Conservation (phyloP, 2,113 vertebrate genomes). For the Pteropus alecto region DNA sequence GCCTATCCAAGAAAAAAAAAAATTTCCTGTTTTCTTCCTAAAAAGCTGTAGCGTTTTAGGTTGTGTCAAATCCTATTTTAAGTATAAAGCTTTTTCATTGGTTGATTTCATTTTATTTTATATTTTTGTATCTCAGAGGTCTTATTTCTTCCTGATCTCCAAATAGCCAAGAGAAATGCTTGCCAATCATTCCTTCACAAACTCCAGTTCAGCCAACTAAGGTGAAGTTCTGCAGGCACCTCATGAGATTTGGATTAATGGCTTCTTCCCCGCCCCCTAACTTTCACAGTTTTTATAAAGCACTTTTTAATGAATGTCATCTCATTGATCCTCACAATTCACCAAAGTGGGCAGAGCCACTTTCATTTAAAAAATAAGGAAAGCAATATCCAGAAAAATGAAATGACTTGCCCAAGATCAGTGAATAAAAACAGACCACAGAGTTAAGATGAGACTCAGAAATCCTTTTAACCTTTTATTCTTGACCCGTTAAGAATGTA, state of each 20-base stretch:
- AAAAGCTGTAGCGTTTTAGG: neutral
- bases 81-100: neutral
- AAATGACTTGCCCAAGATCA: neutral
- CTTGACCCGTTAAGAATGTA: neutral
- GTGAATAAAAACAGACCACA: neutral
- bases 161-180: neutral
- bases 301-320: neutral
- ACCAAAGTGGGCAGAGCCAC: neutral
- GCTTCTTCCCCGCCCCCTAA: too few species aligned
- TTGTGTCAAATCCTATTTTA: slow-evolving; percentile 2
- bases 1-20: neutral
- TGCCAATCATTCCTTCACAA: neutral
- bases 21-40: neutral
- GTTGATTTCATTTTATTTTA: neutral
- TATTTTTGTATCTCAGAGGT: slow-evolving; percentile 4
- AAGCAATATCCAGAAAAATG: neutral
- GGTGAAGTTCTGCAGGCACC: neutral
- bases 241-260: neutral
- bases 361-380: neutral
- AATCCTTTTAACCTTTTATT: neutral
- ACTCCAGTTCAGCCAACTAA: neutral
- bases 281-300: neutral
- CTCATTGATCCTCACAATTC: neutral
- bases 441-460: neutral
- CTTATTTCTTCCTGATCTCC: neutral